Base-by-base conservation (phyloP, 1,140 invertebrate genomes). In the Copidosoma floridanum region DNA sequence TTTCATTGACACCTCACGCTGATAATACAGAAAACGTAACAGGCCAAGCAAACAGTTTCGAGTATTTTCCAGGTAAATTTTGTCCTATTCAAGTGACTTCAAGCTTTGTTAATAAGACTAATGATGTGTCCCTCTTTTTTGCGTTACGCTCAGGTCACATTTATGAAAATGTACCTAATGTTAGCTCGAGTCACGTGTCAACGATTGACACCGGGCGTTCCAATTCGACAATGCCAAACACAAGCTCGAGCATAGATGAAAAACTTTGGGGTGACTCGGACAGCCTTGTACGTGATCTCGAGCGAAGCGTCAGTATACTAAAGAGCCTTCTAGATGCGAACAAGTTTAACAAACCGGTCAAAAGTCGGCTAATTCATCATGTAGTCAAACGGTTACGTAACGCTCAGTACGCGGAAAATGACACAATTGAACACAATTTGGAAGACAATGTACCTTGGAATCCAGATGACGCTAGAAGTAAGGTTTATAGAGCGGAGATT, bases 41-140 rank as follows among this genome's bases (percentile, higher is more conserved):
- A 2, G 80, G 77, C 20, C 65, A 74, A 61, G 78, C 76, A 2
- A 81, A 82, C 46, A 82, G 81, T 65, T 82, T 82, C 59, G 81
- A 83, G 32, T 82, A 82, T 64, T 76, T 82, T 40, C 80, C 81
- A 7, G 79, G 61, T 63, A 57, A 51, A 32, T 8, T n/a, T n/a
- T n/a, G n/a, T n/a, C n/a, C n/a, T n/a, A n/a, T n/a, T n/a, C n/a
- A n/a, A n/a, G n/a, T n/a, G n/a, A n/a, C n/a, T n/a, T n/a, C n/a
- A n/a, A n/a, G n/a, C n/a, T n/a, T n/a, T n/a, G n/a, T n/a, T n/a
- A n/a, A n/a, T n/a, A n/a, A n/a, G n/a, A n/a, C n/a, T n/a, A n/a
- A n/a, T n/a, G n/a, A n/a, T n/a, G n/a, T n/a, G n/a, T n/a, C n/a
- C n/a, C n/a, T n/a, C n/a, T n/a, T n/a, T n/a, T n/a, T n/a, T n/a